Evolutionary conservation across 2,113 vertebrate species (phyloP).

Genomic region (Triplophysa dalaica): DNA sequence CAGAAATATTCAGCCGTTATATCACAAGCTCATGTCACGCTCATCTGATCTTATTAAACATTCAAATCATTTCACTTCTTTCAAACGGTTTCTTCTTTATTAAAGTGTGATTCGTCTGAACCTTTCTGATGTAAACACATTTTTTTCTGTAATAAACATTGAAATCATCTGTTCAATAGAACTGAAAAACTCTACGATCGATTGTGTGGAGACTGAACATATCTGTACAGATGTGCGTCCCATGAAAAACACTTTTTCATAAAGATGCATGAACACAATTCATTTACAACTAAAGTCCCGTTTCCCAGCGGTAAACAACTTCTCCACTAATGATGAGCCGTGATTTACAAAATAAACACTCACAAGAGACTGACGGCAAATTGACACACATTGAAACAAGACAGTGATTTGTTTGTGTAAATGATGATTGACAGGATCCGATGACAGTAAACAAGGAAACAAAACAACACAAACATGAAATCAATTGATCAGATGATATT

Average conservation of each 20-base stretch:
- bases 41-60: no score
- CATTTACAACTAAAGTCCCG: background rate
- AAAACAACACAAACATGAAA: background rate
- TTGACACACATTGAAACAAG: background rate
- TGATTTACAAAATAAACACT: constrained; percentile 9
- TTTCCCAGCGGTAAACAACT: constrained; percentile 19
- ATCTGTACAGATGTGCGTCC: background rate
- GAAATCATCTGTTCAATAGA: no score
- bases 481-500: background rate
- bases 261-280: background rate
- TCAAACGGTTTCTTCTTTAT: no score
- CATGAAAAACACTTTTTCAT: constrained; percentile 22
- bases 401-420: background rate
- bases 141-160: no score
- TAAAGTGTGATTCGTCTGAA: no score
- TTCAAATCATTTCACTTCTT: no score
- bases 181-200: background rate
- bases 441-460: background rate
- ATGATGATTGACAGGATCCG: background rate
- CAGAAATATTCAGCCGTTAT: no score
- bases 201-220: no score
- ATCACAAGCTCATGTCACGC: no score
- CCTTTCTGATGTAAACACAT: no score
- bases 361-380: background rate
- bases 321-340: background rate